Evolutionary conservation across 2,113 vertebrate genomes (phyloP), one percentile per base, ranked within the genome.

Genomic region (Edolisoma coerulescens): DNA sequence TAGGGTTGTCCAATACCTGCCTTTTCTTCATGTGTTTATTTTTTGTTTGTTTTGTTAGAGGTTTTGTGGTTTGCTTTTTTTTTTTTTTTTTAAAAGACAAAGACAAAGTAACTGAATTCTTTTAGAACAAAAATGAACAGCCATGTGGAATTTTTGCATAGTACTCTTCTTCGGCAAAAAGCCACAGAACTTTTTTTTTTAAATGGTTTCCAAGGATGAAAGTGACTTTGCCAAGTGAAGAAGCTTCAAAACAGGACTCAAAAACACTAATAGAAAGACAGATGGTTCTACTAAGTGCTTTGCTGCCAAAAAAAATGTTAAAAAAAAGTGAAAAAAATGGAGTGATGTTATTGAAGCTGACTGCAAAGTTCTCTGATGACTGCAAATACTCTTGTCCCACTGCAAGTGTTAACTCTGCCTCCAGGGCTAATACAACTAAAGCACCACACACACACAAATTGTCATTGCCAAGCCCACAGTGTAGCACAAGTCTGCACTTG

Each of bases 221-320:
- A 99, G 98, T 99, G 98, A 99, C 98, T 99, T 99, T 99, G 99
- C 99, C 99, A 99, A 98, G 98, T 96, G 95, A 98, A 97, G 97
- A 98, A 98, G 98, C 98, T 99, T 98, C 98, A 98, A 98, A 98
- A 98, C 98, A 98, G 98, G 98, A 98, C 98, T 99, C 98, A 98
- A 98, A 98, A 99, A 98, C 98, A 99, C 98, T 98, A 98, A 98
- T 98, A 98, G 98, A 99, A 98, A 99, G 99, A 99, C 99, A 99
- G 99, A 99, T 99, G 99, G 99, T 99, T 99, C 98, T 98, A 98
- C 99, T 98, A 98, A 99, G 98, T 97, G 98, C 95, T 97, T 92
- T 97, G 98, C 98, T 99, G 99, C 99, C 99, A 99, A 99, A 98
- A 97, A 97, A 96, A 96, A 96, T 89, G 93, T 94, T 95, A 94